phyloP scores from a whole-genome alignment of 2,888 invertebrate genomes.

The Drosophila hamatofila region DNA sequence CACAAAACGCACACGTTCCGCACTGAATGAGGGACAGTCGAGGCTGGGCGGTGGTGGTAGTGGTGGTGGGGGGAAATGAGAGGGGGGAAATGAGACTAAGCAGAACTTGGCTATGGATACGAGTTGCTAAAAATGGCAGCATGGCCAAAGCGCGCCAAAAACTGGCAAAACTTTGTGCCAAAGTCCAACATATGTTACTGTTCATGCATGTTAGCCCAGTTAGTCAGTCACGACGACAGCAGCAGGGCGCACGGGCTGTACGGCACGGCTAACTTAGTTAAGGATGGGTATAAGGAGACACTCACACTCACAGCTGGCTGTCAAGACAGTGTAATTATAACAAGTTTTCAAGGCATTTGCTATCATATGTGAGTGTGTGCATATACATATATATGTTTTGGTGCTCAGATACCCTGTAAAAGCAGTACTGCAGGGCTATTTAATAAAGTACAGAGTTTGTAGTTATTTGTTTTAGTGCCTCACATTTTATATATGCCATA shows the following conservation, averaged over 20 bases:
- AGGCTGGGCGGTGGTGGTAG: not conserved
- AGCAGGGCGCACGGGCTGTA: not conserved
- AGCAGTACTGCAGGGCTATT: no score
- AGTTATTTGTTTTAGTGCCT: no score
- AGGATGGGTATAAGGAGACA: conserved; percentile 17
- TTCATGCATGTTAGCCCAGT: conserved; percentile 71
- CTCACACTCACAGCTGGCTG: conserved; percentile 29
- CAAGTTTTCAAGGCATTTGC: conserved; percentile 76
- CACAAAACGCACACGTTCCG: conserved; percentile 76
- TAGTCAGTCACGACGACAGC: conserved; percentile 34
- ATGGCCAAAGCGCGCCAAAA: conserved; percentile 54
- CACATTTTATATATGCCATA: no score
- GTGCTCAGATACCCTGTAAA: conserved; percentile 29
- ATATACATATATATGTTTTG: conserved; percentile 5
- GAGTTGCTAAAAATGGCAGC: conserved; percentile 45
- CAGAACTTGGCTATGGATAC: conserved; percentile 5
- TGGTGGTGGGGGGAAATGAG: not conserved
- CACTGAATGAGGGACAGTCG: conserved; percentile 30
- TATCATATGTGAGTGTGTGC: not conserved
- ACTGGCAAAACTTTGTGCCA: conserved; percentile 61
- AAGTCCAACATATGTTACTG: conserved; percentile 79
- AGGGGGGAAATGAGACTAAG: no score
- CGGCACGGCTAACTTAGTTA: conserved; percentile 43
- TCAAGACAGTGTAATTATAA: conserved; percentile 72
- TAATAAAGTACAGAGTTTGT: no score